Percentiles rank a stretch among this genome's conserved stretches.
Conservation (phyloP, 2,797 vertebrate species). For the Cephalopachus bancanus region DNA sequence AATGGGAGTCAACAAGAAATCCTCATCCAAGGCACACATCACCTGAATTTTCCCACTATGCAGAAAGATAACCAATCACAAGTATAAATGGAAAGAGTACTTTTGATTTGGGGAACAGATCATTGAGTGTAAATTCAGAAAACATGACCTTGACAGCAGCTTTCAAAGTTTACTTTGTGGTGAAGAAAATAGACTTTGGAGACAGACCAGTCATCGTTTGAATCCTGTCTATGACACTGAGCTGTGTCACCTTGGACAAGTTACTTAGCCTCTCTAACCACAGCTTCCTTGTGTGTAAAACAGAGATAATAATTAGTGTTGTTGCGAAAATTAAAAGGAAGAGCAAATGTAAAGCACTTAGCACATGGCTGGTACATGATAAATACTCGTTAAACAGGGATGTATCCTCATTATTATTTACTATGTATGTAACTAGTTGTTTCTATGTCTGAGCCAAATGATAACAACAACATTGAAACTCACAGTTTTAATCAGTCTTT, state of each 20-base stretch:
- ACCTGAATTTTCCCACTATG: background rate
- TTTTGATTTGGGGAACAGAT: background rate
- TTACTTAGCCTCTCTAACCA: slow-evolving; percentile 44
- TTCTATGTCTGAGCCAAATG: slow-evolving; percentile 35
- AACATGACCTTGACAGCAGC: background rate
- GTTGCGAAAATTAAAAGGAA: slow-evolving; percentile 51
- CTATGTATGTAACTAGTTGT: background rate
- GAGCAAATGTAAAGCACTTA: background rate
- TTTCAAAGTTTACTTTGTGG: background rate
- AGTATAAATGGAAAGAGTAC: background rate
- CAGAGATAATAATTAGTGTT: slow-evolving; percentile 25
- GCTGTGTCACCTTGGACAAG: slow-evolving; percentile 30
- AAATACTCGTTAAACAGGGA: slow-evolving; percentile 56
- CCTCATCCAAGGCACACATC: background rate
- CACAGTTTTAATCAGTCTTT: slow-evolving; percentile 45
- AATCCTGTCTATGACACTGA: background rate
- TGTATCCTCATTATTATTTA: slow-evolving; percentile 40
- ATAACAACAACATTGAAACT: slow-evolving; percentile 43
- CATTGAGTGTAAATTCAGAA: background rate
- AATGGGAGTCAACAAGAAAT: background rate
- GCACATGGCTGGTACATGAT: background rate
- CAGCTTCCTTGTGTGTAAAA: slow-evolving; percentile 35
- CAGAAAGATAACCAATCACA: background rate
- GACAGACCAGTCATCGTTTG: background rate
- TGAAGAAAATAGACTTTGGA: background rate